A percentile compares a stretch with the other conserved stretches of the same genome.
Evolutionary conservation across 2,797 vertebrate species (phyloP).

Genomic region (Neosilurus mollespiculum): DNA sequence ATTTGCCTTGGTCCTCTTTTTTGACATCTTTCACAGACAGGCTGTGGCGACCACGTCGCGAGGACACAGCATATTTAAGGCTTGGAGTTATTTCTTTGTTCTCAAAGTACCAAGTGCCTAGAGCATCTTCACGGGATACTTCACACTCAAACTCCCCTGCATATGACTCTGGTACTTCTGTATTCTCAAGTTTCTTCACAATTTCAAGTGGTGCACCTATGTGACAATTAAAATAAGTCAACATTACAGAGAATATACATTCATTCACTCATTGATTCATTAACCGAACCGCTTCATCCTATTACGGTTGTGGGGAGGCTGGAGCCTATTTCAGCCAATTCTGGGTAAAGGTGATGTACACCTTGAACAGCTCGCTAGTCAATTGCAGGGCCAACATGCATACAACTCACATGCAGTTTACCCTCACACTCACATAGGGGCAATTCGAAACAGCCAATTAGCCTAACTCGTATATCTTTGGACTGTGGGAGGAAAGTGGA

Average conservation of each 20-base stretch:
- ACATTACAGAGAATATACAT: neutral
- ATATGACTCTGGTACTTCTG: conserved; percentile 91
- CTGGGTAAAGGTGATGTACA: too few relatives aligned
- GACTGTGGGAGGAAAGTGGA: too few relatives aligned
- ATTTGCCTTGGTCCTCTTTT: conserved; percentile 94
- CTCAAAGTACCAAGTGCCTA: conserved; percentile 92
- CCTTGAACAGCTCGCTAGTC: too few relatives aligned
- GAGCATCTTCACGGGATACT: conserved; percentile 87
- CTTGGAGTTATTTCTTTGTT: conserved; percentile 80
- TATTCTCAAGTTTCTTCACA: conserved; percentile 83
- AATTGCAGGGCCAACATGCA: too few relatives aligned
- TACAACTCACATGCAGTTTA: too few relatives aligned
- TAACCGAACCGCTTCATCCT: too few relatives aligned
- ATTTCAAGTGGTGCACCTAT: conserved; percentile 88
- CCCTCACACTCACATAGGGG: too few relatives aligned
- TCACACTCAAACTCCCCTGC: conserved; percentile 91
- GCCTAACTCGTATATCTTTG: too few relatives aligned
- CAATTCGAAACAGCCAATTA: too few relatives aligned
- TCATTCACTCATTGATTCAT: too few relatives aligned
- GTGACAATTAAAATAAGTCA: conserved; percentile 10
- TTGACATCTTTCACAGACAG: conserved; percentile 89
- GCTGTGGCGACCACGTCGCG: conserved; percentile 90
- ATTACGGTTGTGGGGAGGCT: too few relatives aligned
- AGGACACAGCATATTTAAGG: conserved; percentile 83
- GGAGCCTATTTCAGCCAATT: too few relatives aligned